Percentiles rank a stretch among this genome's conserved stretches.
phyloP scores from a whole-genome alignment of 1,140 invertebrate genomes.

The Antheraea mylitta region DNA sequence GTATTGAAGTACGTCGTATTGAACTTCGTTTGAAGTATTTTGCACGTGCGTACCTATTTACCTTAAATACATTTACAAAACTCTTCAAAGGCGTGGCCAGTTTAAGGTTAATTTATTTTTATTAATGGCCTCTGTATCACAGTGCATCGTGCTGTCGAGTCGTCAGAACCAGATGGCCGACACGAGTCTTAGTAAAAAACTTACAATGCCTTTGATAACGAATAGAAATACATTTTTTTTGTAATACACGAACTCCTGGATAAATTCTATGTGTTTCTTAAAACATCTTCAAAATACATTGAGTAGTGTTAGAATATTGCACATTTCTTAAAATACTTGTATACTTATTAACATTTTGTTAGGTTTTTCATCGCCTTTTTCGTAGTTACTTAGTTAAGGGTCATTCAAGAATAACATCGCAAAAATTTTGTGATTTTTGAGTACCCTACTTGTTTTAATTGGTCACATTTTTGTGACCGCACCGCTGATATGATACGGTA shows the following conservation, averaged over 20 bases:
- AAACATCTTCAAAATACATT: not conserved
- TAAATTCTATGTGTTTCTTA: not conserved
- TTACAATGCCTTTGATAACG: not conserved
- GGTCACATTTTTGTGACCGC: too few species aligned
- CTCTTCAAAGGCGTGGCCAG: not conserved
- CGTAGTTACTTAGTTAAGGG: too few species aligned
- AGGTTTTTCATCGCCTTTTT: too few species aligned
- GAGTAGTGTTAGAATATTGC: too few species aligned
- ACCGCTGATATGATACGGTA: too few species aligned
- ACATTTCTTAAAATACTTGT: too few species aligned
- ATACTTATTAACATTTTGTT: too few species aligned
- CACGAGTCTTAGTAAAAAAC: slow-evolving; percentile 5
- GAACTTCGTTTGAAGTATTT: not conserved
- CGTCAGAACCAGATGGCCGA: not conserved
- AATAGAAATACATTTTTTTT: not conserved
- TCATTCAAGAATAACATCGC: too few species aligned
- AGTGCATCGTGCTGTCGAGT: not conserved
- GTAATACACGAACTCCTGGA: not conserved
- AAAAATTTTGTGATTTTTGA: too few species aligned
- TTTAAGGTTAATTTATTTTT: slow-evolving; percentile 11
- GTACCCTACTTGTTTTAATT: too few species aligned
- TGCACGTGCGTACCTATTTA: not conserved
- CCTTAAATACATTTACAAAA: not conserved
- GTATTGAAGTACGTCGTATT: not conserved
- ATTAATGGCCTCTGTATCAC: not conserved